These are phyloP conservation scores for Kryptopterus vitreolus DNA, from an alignment of 2,797 vertebrate genomes.

Conservation along the genomic window DNA sequence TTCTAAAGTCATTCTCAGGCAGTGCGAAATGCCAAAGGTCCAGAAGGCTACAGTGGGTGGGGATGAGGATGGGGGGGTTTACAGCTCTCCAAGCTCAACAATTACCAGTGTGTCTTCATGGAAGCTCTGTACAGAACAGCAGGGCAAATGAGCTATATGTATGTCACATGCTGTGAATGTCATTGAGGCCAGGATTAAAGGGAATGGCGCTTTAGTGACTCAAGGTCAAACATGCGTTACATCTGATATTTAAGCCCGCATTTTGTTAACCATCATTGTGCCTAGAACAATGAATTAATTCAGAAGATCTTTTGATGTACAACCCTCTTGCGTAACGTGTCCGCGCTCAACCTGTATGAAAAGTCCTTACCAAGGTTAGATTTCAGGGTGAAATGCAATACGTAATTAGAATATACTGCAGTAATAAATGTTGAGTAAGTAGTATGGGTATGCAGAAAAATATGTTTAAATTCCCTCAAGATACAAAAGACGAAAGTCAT, in stretches of 20 bases:
- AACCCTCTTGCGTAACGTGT: neutral
- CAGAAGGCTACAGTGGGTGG: slow-evolving; percentile 42
- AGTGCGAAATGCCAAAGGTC: slow-evolving; percentile 50
- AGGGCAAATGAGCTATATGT: slow-evolving; percentile 26
- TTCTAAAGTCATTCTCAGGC: slow-evolving; percentile 43
- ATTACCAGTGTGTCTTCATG: slow-evolving; percentile 42
- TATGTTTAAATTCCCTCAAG: neutral
- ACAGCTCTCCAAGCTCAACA: slow-evolving; percentile 40
- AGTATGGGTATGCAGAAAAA: neutral
- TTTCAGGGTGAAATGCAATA: neutral
- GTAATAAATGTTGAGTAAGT: neutral
- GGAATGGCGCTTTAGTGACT: slow-evolving; percentile 24
- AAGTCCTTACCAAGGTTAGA: neutral
- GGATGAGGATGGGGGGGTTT: slow-evolving; percentile 34
- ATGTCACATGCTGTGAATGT: slow-evolving; percentile 37
- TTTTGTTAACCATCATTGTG: neutral
- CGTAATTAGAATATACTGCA: neutral
- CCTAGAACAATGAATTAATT: neutral
- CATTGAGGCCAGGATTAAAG: slow-evolving; percentile 36
- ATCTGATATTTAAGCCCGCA: neutral
- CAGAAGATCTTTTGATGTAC: neutral
- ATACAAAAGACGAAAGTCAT: neutral
- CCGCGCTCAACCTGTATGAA: neutral
- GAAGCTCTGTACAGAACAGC: slow-evolving; percentile 12
- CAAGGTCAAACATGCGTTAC: slow-evolving; percentile 35